Evolutionary conservation across 2,113 vertebrate genomes (phyloP).

Genomic region (Oreochromis spilurus): DNA sequence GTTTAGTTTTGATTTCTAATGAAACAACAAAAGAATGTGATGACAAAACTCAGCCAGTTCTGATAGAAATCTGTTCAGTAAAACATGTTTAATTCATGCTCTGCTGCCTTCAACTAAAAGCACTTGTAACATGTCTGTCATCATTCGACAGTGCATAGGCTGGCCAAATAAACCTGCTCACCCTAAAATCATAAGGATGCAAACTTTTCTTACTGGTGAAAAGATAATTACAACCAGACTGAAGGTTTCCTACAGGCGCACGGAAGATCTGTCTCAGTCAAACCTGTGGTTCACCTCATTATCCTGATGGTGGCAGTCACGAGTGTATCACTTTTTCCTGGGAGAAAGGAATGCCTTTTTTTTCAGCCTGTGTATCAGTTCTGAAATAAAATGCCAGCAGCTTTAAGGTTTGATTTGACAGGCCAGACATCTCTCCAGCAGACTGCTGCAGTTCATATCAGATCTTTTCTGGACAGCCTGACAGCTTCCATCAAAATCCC

Average conservation of each 20-base stretch:
- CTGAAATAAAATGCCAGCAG: conserved; percentile 4
- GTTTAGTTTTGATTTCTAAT: neutral
- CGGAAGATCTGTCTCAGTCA: neutral
- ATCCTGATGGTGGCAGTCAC: conserved; percentile 33
- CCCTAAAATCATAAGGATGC: neutral
- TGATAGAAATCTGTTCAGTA: neutral
- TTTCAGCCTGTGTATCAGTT: conserved; percentile 4
- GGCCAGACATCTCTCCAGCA: conserved; percentile 3
- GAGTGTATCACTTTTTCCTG: neutral
- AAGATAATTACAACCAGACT: conserved; percentile 12
- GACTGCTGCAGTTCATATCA: conserved; percentile 7
- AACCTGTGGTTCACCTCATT: neutral
- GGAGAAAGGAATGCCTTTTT: neutral
- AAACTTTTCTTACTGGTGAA: neutral
- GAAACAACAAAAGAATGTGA: neutral
- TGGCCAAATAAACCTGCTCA: conserved; percentile 14
- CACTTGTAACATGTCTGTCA: neutral
- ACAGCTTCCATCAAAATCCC: neutral
- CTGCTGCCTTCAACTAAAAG: neutral
- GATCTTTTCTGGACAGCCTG: neutral
- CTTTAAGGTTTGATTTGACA: conserved; percentile 15
- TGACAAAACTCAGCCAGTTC: neutral
- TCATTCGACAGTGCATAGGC: neutral
- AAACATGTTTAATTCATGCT: neutral
- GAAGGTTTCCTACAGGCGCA: neutral